Evolutionary conservation across 2,888 invertebrate species (phyloP), one percentile per base, ranked within the genome.

Genomic region (Pammene fasciana): DNA sequence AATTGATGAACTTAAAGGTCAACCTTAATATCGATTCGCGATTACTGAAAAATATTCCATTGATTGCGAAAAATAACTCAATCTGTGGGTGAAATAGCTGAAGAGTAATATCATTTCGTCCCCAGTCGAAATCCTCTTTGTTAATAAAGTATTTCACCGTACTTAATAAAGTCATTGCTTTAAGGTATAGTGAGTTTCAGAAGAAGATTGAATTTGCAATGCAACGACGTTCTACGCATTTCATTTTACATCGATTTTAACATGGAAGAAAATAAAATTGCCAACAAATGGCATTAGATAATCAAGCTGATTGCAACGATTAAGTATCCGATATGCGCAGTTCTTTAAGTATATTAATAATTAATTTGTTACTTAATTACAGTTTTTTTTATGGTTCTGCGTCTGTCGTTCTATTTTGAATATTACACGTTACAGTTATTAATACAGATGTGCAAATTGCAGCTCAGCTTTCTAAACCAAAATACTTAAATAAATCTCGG

Each of bases 31-130:
- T 46, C 0, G 60, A 60, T 11, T 60, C 60, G 14, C 60, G 60
- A 34, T 60, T 60, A 16, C 34, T 60, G 10, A 60, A 60, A 36
- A 60, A 60, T 48, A 60, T 48, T 48, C 60, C 60, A 34, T 60
- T 60, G 1, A 48, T 46, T 6, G 60, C 36, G 36, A 48, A 61
- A 48, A 38, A 61, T 16, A 61, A 48, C 48, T 48, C 61, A 61
- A 61, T 48, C 0, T 48, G 48, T 18, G 48, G 16, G 16, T 38
- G 36, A 38, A 61, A 61, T 48, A 36, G 14, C n/a, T 61, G 48
- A 16, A 48, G 11, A 16, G 36, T 16, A 36, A 48, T 48, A 34
- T 36, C 61, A 13, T 4, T 16, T 14, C 36, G 48, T 36, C 36
- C 48, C 10, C 14, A 60, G 34, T 60, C 48, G 11, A 60, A 60